Evolutionary conservation across 1,140 invertebrate genomes (phyloP).

Genomic region (Drosophila paulistorum): DNA sequence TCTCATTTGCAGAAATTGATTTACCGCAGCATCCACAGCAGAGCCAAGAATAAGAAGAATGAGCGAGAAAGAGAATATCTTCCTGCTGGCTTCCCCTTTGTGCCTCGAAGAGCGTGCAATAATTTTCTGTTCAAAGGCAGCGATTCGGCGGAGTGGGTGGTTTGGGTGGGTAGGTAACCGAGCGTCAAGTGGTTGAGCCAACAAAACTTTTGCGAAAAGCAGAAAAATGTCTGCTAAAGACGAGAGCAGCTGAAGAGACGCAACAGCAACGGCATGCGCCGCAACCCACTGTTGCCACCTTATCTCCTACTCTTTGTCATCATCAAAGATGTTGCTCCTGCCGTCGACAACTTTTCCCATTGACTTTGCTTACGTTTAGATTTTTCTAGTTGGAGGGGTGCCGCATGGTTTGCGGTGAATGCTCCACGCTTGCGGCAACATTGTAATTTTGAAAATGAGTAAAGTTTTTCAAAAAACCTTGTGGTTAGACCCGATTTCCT

Average conservation of each 20-base stretch:
- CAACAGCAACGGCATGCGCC: constrained; percentile 41
- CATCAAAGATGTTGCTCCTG: constrained; percentile 58
- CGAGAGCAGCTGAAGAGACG: constrained; percentile 57
- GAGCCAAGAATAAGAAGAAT: constrained; percentile 31
- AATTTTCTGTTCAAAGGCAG: constrained; percentile 57
- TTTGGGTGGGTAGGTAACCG: constrained; percentile 53
- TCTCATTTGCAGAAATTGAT: constrained; percentile 82
- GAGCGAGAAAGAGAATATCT: background rate
- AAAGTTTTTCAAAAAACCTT: constrained; percentile 78
- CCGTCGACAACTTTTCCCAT: constrained; percentile 75
- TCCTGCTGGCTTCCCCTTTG: constrained; percentile 5
- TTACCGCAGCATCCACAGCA: constrained; percentile 76
- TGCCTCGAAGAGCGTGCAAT: constrained; percentile 68
- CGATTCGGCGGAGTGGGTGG: constrained; percentile 6
- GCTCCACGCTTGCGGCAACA: constrained; percentile 75
- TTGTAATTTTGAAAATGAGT: constrained; percentile 83
- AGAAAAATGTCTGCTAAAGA: constrained; percentile 73
- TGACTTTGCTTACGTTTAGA: constrained; percentile 82
- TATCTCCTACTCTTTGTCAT: constrained; percentile 45
- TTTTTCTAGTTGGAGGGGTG: constrained; percentile 67
- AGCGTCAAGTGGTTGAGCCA: constrained; percentile 76
- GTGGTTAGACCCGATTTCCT: constrained; percentile 44
- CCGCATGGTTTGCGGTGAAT: constrained; percentile 51
- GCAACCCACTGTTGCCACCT: background rate
- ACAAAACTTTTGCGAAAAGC: constrained; percentile 66